Base-by-base conservation (phyloP, 1,140 invertebrate genomes). In the Sipha flava region DNA sequence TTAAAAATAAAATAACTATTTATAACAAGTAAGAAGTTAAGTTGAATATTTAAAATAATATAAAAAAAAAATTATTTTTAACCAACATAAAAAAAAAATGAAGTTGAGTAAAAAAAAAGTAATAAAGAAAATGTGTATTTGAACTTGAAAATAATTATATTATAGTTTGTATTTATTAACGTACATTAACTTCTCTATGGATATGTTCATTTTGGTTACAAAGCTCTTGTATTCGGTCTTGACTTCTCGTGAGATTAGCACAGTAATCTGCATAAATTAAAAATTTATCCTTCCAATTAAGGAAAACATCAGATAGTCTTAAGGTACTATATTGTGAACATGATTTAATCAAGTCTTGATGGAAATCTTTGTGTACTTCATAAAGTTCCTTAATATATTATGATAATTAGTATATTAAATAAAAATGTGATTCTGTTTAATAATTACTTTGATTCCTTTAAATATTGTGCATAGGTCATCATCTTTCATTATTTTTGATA, bases 181-280 rank as follows among this genome's bases (percentile, higher is more conserved):
- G 85, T 84, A 88, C 87, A 79, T 87, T 86, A 81, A 93, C 87
- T 85, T 89, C 88, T 81, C 88, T 86, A 83, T 88, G 87, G 23
- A 90, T 84, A 18, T 81, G 26, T 80, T 91, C 90, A 82, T 88
- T 90, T 81, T 88, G 89, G 81, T 89, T 87, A 82, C 90, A 92
- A 4, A 92, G 82, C 82, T 95, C 92, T 83, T 94, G 92, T 29
- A 97, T 87, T 31, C 88, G 85, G 81, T 90, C 89, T 84, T 95
- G 94, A 45, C 95, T 94, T 40, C 87, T 86, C 0, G 95, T 92
- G 34, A 98, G 88, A 86, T 96, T 96, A 5, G 95, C 93, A 86
- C 97, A 99, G 85, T 98, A 98, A 83, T 95, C 93, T 16, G 96
- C 96, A 85, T 99, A 99, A 59, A 97, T 89, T 18, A 98, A 88